Evolutionary conservation across 1,140 invertebrate species (phyloP).

Genomic region (Caenorhabditis latens): DNA sequence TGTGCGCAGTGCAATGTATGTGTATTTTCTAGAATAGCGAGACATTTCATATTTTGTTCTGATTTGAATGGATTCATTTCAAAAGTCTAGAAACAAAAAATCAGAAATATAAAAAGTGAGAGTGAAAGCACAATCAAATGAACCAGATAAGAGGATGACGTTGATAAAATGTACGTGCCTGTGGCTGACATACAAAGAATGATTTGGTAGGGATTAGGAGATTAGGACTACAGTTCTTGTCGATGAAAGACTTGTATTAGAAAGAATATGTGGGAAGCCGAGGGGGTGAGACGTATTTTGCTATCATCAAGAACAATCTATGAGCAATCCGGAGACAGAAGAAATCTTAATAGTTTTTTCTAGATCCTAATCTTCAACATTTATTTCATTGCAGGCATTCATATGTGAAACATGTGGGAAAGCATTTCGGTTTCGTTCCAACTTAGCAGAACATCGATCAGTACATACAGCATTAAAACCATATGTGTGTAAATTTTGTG

Average conservation of each 20-base stretch:
- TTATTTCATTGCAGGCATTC: conserved; percentile 64
- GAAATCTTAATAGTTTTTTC: not conserved
- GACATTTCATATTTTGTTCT: not conserved
- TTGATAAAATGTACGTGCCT: not conserved
- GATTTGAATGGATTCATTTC: not conserved
- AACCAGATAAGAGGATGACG: conserved; percentile 25
- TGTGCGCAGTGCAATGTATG: not conserved
- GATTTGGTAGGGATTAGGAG: not conserved
- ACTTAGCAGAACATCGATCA: conserved; percentile 77
- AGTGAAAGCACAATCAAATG: conserved; percentile 4
- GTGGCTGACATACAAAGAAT: conserved; percentile 30
- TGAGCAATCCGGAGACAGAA: not conserved
- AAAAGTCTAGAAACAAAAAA: not conserved
- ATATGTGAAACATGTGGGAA: conserved; percentile 78
- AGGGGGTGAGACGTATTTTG: too few species aligned
- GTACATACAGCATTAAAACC: conserved; percentile 76
- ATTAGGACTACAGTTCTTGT: conserved; percentile 49
- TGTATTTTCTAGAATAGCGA: not conserved
- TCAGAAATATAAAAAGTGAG: not conserved
- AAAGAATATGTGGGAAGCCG: not conserved
- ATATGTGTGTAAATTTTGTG: conserved; percentile 77
- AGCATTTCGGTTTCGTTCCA: conserved; percentile 77
- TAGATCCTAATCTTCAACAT: too few species aligned
- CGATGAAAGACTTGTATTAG: not conserved
- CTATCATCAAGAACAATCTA: not conserved